A percentile compares a stretch with the other conserved stretches of the same genome.
Evolutionary conservation across 1,140 invertebrate species (phyloP).

Genomic region (Halictus rubicundus): DNA sequence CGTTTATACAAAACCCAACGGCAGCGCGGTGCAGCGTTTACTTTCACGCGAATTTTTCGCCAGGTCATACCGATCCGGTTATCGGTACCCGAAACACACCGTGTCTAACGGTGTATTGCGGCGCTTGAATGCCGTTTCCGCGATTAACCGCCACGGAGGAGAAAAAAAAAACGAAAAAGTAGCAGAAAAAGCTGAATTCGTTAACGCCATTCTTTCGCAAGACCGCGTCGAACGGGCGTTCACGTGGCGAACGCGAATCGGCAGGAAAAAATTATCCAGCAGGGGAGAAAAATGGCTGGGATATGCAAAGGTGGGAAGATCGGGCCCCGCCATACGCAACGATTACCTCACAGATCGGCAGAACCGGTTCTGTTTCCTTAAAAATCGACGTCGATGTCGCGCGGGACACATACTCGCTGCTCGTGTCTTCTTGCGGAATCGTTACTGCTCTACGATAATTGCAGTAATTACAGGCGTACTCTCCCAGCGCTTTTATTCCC

Average conservation of each 20-base stretch:
- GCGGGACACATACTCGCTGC: background rate
- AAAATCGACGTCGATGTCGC: background rate
- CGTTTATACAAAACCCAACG: background rate
- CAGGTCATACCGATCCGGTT: constrained; percentile 8
- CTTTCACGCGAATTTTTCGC: constrained; percentile 33
- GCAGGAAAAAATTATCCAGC: background rate
- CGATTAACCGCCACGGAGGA: background rate
- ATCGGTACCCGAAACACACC: background rate
- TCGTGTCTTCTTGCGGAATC: background rate
- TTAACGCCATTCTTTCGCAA: background rate
- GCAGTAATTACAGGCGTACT: background rate
- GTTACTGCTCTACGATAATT: background rate
- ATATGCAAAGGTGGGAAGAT: constrained; percentile 9
- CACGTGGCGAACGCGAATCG: too few relatives aligned
- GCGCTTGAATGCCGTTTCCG: too few relatives aligned
- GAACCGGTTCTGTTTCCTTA: constrained; percentile 1
- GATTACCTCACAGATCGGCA: background rate
- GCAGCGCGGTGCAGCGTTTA: background rate
- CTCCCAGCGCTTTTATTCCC: too few relatives aligned
- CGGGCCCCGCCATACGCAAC: background rate
- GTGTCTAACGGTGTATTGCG: background rate
- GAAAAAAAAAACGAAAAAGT: background rate
- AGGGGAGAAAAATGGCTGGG: background rate
- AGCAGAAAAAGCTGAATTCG: background rate
- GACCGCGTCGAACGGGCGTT: background rate